phyloP scores from a whole-genome alignment of 2,888 invertebrate species.

The Agrochola macilenta region DNA sequence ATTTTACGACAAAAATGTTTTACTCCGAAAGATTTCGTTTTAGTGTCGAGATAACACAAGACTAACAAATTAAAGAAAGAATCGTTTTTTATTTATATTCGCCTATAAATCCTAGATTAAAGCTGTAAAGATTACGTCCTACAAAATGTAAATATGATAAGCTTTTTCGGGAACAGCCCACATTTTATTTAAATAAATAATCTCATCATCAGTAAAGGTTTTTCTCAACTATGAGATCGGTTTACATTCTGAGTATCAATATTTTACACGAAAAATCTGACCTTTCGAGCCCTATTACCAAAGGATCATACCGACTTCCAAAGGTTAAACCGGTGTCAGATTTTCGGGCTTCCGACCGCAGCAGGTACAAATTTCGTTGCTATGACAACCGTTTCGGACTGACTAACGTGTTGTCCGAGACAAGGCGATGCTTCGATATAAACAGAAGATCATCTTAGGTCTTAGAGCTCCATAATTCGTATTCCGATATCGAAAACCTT shows the following conservation, averaged over 20 bases:
- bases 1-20: constrained; percentile 17
- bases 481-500: not conserved
- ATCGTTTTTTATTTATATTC: not conserved
- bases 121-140: constrained; percentile 1
- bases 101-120: constrained; percentile 5
- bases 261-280: constrained; percentile 14
- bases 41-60: not conserved
- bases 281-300: constrained; percentile 18
- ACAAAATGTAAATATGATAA: not conserved
- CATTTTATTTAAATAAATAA: not conserved
- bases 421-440: not conserved
- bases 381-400: constrained; percentile 20
- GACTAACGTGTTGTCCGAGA: not conserved
- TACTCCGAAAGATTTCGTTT: constrained; percentile 13
- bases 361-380: constrained; percentile 7
- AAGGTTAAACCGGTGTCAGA: constrained; percentile 34
- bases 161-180: not conserved
- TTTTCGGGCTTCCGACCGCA: constrained; percentile 14
- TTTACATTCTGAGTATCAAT: constrained; percentile 7
- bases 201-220: not conserved
- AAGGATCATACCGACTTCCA: constrained; percentile 18
- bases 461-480: not conserved
- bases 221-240: not conserved
- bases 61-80: not conserved
- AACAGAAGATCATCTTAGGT: not conserved